These are phyloP conservation scores for Habrosyne pyritoides DNA, from an alignment of 2,888 invertebrate species.

Conservation along the genomic window DNA sequence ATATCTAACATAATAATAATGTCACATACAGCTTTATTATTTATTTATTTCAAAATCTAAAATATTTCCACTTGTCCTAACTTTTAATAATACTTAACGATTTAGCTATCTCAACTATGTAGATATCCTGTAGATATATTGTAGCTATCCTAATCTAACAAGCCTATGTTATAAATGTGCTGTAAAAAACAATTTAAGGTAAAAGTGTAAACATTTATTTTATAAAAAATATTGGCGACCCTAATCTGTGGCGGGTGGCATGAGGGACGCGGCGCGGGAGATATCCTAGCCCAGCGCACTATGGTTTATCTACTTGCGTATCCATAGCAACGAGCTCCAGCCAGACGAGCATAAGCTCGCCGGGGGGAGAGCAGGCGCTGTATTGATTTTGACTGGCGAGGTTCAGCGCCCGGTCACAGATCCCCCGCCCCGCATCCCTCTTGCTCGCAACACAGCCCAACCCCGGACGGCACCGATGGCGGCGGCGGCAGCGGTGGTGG, in stretches of 20 bases:
- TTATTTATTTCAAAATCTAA: too few relatives aligned
- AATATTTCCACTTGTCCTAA: too few relatives aligned
- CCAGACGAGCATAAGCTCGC: constrained; percentile 60
- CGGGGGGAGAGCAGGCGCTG: constrained; percentile 82
- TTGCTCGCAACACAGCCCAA: constrained; percentile 36
- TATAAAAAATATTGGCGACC: background rate
- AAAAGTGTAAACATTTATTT: too few relatives aligned
- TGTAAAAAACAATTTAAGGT: too few relatives aligned
- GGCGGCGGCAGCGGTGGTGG: background rate
- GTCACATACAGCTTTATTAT: too few relatives aligned
- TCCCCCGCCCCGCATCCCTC: constrained; percentile 49
- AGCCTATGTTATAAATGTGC: too few relatives aligned
- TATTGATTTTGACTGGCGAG: constrained; percentile 81
- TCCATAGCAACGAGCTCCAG: constrained; percentile 74
- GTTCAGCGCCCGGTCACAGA: constrained; percentile 73
- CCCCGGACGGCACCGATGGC: constrained; percentile 25
- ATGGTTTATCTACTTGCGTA: constrained; percentile 64
- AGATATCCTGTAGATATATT: too few relatives aligned
- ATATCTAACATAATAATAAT: too few relatives aligned
- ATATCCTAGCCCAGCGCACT: constrained; percentile 35
- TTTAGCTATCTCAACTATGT: too few relatives aligned
- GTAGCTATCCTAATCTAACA: too few relatives aligned
- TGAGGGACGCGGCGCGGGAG: constrained; percentile 24
- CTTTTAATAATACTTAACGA: too few relatives aligned
- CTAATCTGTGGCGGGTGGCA: background rate